Evolutionary conservation across 64 coral and sea anemone species (phyloP).

Genomic region (Montipora capricornis): DNA sequence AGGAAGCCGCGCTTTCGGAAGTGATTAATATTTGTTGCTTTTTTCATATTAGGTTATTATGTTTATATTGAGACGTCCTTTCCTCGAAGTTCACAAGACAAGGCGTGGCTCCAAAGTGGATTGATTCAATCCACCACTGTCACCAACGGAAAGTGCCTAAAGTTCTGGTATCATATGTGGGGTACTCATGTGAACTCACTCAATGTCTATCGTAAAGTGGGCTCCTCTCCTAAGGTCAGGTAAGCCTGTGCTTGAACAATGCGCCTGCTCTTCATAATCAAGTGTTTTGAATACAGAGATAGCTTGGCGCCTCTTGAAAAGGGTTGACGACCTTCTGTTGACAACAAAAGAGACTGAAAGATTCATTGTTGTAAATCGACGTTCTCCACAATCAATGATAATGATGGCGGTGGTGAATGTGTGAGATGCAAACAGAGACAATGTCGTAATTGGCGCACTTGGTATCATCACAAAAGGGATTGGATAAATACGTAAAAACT

Average conservation of each 20-base stretch:
- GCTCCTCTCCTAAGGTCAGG: constrained; percentile 66
- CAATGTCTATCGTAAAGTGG: constrained; percentile 82
- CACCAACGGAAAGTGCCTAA: constrained; percentile 83
- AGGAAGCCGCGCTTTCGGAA: background rate
- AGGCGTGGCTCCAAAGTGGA: constrained; percentile 87
- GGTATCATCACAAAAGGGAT: too few relatives aligned
- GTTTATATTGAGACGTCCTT: constrained; percentile 94
- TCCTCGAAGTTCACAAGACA: constrained; percentile 69
- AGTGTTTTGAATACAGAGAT: too few relatives aligned
- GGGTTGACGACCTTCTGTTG: background rate
- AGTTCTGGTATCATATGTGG: constrained; percentile 99
- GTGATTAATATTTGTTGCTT: background rate
- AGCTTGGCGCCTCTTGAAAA: too few relatives aligned
- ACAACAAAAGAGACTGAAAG: too few relatives aligned
- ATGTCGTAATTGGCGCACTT: too few relatives aligned
- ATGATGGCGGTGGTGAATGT: too few relatives aligned
- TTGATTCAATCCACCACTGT: constrained; percentile 81
- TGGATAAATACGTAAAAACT: too few relatives aligned
- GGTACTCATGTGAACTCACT: constrained; percentile 88
- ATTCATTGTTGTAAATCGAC: too few relatives aligned
- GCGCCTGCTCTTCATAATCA: too few relatives aligned
- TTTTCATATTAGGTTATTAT: constrained; percentile 77
- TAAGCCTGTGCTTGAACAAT: background rate
- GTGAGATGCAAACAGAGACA: too few relatives aligned
- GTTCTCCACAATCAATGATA: background rate